Evolutionary conservation across 2,888 invertebrate genomes (phyloP).

Genomic region (Amphipoea lucens): DNA sequence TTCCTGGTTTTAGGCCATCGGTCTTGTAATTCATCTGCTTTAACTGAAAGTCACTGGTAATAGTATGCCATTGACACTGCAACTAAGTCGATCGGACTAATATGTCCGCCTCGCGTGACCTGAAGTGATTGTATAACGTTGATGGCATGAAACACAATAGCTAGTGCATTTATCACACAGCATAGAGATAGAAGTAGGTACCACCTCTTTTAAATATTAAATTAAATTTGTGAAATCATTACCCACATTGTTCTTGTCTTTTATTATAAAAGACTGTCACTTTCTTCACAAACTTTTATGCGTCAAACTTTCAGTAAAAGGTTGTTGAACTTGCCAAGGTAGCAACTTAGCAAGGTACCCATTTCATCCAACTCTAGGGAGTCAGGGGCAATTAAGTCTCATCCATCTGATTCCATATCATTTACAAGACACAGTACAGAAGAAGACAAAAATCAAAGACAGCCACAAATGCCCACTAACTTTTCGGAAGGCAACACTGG

Average conservation of each 20-base stretch:
- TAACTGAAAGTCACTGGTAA: constrained; percentile 28
- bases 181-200: constrained; percentile 14
- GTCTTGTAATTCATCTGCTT: constrained; percentile 1
- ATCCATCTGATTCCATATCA: neutral
- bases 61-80: constrained; percentile 55
- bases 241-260: constrained; percentile 23
- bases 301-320: neutral
- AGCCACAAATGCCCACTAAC: neutral
- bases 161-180: constrained; percentile 43
- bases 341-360: no score
- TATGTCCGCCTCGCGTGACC: constrained; percentile 49
- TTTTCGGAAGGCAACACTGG: neutral
- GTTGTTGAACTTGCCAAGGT: constrained; percentile 4
- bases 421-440: neutral
- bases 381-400: neutral
- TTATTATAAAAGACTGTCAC: constrained; percentile 9
- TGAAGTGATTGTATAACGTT: constrained; percentile 45
- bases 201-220: constrained; percentile 1
- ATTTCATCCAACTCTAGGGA: neutral
- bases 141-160: constrained; percentile 52
- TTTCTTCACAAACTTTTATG: constrained; percentile 21
- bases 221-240: constrained; percentile 19
- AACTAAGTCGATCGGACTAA: constrained; percentile 35
- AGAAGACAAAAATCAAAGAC: neutral
- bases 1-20: neutral